Evolutionary conservation across 2,888 invertebrate genomes (phyloP), one percentile per base, ranked within the genome.

Genomic region (Rotaria magnacalcarata): DNA sequence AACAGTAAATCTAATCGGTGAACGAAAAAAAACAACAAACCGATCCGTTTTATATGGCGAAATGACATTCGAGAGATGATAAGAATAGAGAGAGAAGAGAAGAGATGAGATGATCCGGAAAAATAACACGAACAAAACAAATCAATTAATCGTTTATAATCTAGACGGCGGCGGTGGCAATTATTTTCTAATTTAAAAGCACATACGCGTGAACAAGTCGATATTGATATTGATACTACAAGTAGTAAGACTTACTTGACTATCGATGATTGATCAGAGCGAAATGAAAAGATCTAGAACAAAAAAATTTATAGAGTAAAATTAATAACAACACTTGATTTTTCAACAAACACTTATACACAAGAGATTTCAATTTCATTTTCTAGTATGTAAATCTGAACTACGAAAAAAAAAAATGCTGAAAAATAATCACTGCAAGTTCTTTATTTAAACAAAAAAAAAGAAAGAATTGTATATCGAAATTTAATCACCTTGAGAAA

Each of bases 111-210:
- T 67, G 67, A 67, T 67, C 67, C 67, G 14, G 34, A 67, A 67
- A 67, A 67, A 41, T 19, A 67, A 67, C 67, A 67, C 34, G 67
- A 67, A 67, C 67, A 67, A 67, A 67, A 67, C 34, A 67, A 67
- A 67, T 67, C 67, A 67, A 67, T 67, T 67, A 67, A 67, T 67
- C 67, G 67, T 67, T 67, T 67, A 67, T 67, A 67, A 19, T 67
- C 67, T 67, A 67, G 67, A 19, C 67, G 67, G 4, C 67, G 67
- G 34, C 67, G 34, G 34, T 16, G 27, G 67, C 67, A 67, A 19
- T 19, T 34, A 19, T 41, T 41, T 67, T 41, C 4, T 34, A 41
- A 67, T 67, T 6, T 67, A 67, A 41, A 67, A 67, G 67, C 67
- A 67, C 34, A 67, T 41, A 19, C 34, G 67, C 67, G 67, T 67